These are phyloP conservation scores for Upupa epops DNA, from an alignment of 2,113 vertebrate species.

Conservation along the genomic window DNA sequence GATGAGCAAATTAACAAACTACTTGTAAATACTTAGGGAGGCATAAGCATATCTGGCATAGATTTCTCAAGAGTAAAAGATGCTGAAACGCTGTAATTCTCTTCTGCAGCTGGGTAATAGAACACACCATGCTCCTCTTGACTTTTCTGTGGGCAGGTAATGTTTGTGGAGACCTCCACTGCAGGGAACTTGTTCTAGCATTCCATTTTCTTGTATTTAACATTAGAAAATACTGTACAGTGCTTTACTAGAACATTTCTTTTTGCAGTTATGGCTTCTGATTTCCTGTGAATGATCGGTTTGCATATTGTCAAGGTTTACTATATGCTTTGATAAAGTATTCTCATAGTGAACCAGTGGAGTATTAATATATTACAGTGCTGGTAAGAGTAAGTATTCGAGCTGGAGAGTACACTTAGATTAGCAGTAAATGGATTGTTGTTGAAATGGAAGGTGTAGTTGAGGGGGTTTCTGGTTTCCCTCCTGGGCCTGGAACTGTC, in stretches of 20 bases:
- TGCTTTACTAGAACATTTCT: neutral
- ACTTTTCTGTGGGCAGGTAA: neutral
- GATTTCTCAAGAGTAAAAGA: neutral
- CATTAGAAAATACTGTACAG: neutral
- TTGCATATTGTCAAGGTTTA: neutral
- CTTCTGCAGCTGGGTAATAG: neutral
- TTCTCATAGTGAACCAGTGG: neutral
- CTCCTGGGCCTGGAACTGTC: neutral
- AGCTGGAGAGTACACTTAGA: neutral
- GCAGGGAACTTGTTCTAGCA: neutral
- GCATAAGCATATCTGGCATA: neutral
- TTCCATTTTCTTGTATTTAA: neutral
- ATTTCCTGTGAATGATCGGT: neutral
- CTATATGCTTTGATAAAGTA: neutral
- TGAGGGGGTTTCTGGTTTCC: neutral
- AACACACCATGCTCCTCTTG: neutral
- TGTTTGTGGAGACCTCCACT: neutral
- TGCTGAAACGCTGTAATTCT: neutral
- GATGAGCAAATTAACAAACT: neutral
- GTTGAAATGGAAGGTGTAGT: neutral
- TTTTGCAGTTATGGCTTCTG: neutral
- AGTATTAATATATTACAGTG: neutral
- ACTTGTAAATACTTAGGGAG: neutral
- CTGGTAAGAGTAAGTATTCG: neutral
- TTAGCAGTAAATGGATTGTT: neutral